Conservation (phyloP, 2,113 vertebrate species). For the Xenopus borealis region DNA sequence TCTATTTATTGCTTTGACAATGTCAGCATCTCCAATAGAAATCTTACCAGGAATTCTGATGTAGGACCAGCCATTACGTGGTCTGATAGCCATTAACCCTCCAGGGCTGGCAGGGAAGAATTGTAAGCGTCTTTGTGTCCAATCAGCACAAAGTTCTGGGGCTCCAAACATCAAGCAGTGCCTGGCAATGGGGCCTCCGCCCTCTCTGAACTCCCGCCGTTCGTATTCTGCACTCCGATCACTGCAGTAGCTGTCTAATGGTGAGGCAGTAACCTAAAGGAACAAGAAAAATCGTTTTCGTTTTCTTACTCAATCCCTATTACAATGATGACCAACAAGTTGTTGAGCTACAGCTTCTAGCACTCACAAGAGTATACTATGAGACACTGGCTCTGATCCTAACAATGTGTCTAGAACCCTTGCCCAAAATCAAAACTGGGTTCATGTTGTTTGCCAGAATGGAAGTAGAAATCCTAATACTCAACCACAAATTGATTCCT, state of each 20-base stretch:
- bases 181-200: slow-evolving; percentile 78
- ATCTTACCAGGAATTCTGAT: slow-evolving; percentile 91
- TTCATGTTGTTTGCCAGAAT: too few relatives aligned
- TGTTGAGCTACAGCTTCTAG: too few relatives aligned
- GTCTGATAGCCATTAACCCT: slow-evolving; percentile 80
- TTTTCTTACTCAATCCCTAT: too few relatives aligned
- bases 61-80: slow-evolving; percentile 91
- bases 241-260: slow-evolving; percentile 85
- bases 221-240: slow-evolving; percentile 91
- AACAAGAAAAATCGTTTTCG: neutral
- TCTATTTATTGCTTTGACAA: neutral
- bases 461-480: too few relatives aligned
- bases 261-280: slow-evolving; percentile 85
- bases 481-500: too few relatives aligned
- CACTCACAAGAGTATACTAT: too few relatives aligned
- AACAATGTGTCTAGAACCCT: too few relatives aligned
- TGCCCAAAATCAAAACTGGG: too few relatives aligned
- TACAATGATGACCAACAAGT: too few relatives aligned
- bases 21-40: neutral
- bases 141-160: slow-evolving; percentile 78
- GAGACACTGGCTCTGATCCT: too few relatives aligned
- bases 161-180: slow-evolving; percentile 86
- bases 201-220: slow-evolving; percentile 73
- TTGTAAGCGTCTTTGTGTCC: slow-evolving; percentile 65
- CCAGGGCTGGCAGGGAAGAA: slow-evolving; percentile 80